Conservation (phyloP, 2,113 vertebrate genomes). For the Atherinomorus stipes region DNA sequence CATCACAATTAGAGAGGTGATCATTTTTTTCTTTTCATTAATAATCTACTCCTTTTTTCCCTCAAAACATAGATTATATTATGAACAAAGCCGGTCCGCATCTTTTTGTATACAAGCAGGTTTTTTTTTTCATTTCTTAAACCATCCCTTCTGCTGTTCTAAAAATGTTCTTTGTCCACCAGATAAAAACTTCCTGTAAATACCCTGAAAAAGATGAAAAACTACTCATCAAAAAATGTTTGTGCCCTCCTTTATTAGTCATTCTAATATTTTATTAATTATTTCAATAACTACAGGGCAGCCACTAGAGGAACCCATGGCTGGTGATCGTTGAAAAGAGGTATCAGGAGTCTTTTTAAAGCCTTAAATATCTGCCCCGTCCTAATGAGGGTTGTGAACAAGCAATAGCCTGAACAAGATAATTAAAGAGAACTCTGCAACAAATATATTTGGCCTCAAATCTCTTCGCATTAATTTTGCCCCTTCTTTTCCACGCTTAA, state of each 20-base stretch:
- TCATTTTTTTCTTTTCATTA: too few relatives aligned
- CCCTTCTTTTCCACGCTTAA: background rate
- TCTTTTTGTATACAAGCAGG: too few relatives aligned
- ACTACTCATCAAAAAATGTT: background rate
- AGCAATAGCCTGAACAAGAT: background rate
- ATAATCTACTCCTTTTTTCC: too few relatives aligned
- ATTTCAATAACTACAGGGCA: too few relatives aligned
- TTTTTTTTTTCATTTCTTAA: too few relatives aligned
- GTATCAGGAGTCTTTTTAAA: background rate
- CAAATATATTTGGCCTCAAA: background rate
- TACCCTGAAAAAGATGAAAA: background rate
- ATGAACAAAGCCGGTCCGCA: too few relatives aligned
- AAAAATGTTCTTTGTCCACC: background rate
- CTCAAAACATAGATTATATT: too few relatives aligned
- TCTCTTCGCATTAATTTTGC: background rate
- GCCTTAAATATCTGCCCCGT: background rate
- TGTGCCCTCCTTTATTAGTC: too few relatives aligned
- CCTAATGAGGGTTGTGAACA: background rate
- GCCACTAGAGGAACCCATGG: background rate
- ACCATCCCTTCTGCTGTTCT: background rate
- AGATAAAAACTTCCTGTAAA: background rate
- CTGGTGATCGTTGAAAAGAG: background rate
- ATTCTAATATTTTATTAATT: too few relatives aligned
- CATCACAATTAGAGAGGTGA: too few relatives aligned
- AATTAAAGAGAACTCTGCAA: background rate